Evolutionary conservation across 2,113 vertebrate genomes (phyloP), one percentile per base, ranked within the genome.

Genomic region (Scalopus aquaticus): DNA sequence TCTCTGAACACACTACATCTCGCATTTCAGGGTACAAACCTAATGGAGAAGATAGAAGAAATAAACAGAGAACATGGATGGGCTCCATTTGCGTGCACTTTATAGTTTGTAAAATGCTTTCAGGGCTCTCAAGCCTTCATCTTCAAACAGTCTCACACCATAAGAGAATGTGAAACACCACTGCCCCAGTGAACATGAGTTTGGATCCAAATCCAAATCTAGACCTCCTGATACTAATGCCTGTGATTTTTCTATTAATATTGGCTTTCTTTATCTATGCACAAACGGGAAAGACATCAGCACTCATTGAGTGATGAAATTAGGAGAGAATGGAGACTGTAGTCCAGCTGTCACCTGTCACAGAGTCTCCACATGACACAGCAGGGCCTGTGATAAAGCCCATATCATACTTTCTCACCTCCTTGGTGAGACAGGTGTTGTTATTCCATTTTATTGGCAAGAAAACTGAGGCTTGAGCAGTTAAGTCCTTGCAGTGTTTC

Each of bases 321-420:
- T 69, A 44, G 80, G 77, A 42, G 35, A 30, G 46, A 72, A 44
- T 1, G 19, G 58, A 30, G 35, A 56, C 69, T 80, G 73, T 13
- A 70, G 20, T 4, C 46, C 32, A 60, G 60, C 10, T 30, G 1
- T 62, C 11, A 9, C 3, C 15, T 24, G 17, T 64, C 74, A 13
- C 0, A 11, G 46, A 13, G 22, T 19, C 26, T 6, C 24, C 13
- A 0, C 9, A 0, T 0, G 3, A 0, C n/a, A 26, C 5, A 42
- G 9, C 20, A n/a, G 76, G 30, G 28, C 42, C 35, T 13, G 0
- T 24, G 58, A 64, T 51, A 32, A 54, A 42, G 35, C 2, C 10
- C 0, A 0, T 0, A 9, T 49, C 7, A 5, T 3, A 17, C 20
- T 22, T 35, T 5, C 42, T 56, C 51, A 28, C 35, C 10, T 11